phyloP scores from a whole-genome alignment of 2,888 invertebrate species.

The Fragum fragum region DNA sequence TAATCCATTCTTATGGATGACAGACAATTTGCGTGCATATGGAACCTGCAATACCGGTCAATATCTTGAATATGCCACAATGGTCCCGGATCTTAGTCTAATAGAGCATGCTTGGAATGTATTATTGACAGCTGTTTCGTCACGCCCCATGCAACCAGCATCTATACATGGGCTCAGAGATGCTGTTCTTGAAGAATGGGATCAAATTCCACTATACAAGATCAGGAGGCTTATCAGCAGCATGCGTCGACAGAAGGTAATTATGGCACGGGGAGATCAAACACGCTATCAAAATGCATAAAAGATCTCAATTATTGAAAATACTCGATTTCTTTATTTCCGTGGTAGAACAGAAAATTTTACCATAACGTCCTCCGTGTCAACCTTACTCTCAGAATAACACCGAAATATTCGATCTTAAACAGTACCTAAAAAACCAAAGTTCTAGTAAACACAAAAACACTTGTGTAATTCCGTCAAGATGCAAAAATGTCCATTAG shows the following conservation, averaged over 20 bases:
- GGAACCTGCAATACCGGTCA: neutral
- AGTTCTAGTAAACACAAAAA: too few species aligned
- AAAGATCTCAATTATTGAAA: too few species aligned
- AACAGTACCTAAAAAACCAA: too few species aligned
- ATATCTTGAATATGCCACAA: slow-evolving; percentile 24
- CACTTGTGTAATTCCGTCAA: too few species aligned
- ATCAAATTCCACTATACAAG: neutral
- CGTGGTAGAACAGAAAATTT: too few species aligned
- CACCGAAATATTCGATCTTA: too few species aligned
- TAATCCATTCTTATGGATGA: slow-evolving; percentile 15
- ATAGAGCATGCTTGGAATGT: slow-evolving; percentile 10
- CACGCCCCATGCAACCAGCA: neutral
- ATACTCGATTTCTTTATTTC: too few species aligned
- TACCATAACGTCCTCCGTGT: too few species aligned
- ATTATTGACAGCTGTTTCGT: neutral
- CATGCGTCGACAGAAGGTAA: neutral
- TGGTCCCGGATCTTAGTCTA: slow-evolving; percentile 25
- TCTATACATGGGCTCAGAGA: neutral
- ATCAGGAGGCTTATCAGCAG: too few species aligned
- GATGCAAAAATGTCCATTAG: too few species aligned
- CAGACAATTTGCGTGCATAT: slow-evolving; percentile 30
- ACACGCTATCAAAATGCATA: neutral
- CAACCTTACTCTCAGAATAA: too few species aligned
- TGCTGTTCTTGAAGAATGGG: neutral
- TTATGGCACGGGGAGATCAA: neutral